phyloP scores from a whole-genome alignment of 1,140 invertebrate species.

The Drosophila ficusphila region DNA sequence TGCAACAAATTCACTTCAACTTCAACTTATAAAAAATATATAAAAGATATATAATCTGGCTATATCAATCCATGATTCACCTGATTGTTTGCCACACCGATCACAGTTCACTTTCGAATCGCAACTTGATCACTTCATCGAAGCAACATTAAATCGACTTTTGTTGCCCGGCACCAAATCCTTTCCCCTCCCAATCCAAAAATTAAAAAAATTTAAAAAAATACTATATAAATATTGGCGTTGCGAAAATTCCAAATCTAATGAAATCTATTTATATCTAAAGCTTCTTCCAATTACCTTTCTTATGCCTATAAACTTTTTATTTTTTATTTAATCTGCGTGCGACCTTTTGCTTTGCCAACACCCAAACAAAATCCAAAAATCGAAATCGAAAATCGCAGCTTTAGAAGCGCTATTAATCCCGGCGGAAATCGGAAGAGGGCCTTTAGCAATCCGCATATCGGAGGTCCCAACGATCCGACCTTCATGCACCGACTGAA shows the following conservation, averaged over 20 bases:
- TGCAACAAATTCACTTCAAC: background rate
- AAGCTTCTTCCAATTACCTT: constrained; percentile 8
- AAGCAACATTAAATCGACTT: constrained; percentile 36
- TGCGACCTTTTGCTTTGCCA: constrained; percentile 26
- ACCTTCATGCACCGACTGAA: constrained; percentile 49
- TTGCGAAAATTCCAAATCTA: background rate
- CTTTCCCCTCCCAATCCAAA: background rate
- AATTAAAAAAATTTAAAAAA: background rate
- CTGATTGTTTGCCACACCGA: constrained; percentile 10
- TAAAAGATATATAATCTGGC: background rate
- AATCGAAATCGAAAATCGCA: constrained; percentile 13
- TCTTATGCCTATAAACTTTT: constrained; percentile 21
- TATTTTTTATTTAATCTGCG: constrained; percentile 32
- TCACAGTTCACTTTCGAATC: constrained; percentile 23
- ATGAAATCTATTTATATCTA: constrained; percentile 8
- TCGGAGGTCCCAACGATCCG: constrained; percentile 41
- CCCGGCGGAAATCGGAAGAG: constrained; percentile 57
- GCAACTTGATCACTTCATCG: constrained; percentile 25
- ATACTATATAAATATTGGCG: constrained; percentile 21
- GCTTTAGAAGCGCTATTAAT: constrained; percentile 16
- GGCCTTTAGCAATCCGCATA: constrained; percentile 78
- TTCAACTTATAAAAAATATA: background rate
- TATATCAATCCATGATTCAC: background rate
- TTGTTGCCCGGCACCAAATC: constrained; percentile 29
- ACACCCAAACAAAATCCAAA: constrained; percentile 11